These are phyloP conservation scores for Leptobrachium ailaonicum DNA, from an alignment of 2,113 vertebrate genomes.

Conservation along the genomic window DNA sequence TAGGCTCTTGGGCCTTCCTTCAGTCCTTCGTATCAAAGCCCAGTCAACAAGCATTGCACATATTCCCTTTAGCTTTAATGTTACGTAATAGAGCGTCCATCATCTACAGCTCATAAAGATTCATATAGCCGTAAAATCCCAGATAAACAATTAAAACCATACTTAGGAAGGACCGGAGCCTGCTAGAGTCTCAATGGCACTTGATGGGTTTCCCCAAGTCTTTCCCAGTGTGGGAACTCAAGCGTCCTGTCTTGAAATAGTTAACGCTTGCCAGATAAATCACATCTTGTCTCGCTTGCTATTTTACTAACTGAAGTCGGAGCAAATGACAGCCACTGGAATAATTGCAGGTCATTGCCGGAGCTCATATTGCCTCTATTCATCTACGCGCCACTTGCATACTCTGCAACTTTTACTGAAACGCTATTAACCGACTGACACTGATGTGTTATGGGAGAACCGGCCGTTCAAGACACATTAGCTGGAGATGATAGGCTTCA, in stretches of 20 bases:
- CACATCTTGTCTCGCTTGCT: not conserved
- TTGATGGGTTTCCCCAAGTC: not conserved
- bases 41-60: slow-evolving; percentile 25
- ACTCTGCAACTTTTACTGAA: not conserved
- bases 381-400: not conserved
- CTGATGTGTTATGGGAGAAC: not conserved
- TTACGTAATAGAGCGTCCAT: not conserved
- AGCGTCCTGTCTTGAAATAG: not conserved
- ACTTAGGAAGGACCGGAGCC: too few relatives aligned
- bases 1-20: too few relatives aligned
- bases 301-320: not conserved
- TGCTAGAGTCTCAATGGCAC: not conserved
- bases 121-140: not conserved
- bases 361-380: slow-evolving; percentile 1
- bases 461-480: not conserved
- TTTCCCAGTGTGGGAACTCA: not conserved
- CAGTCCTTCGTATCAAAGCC: too few relatives aligned
- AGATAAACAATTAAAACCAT: too few relatives aligned
- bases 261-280: not conserved
- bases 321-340: not conserved
- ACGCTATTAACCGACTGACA: not conserved
- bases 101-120: not conserved
- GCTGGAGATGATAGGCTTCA: not conserved
- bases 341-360: slow-evolving; percentile 10
- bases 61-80: slow-evolving; percentile 52